Base-by-base conservation (phyloP, 2,113 vertebrate genomes). In the Malaclemys terrapin region DNA sequence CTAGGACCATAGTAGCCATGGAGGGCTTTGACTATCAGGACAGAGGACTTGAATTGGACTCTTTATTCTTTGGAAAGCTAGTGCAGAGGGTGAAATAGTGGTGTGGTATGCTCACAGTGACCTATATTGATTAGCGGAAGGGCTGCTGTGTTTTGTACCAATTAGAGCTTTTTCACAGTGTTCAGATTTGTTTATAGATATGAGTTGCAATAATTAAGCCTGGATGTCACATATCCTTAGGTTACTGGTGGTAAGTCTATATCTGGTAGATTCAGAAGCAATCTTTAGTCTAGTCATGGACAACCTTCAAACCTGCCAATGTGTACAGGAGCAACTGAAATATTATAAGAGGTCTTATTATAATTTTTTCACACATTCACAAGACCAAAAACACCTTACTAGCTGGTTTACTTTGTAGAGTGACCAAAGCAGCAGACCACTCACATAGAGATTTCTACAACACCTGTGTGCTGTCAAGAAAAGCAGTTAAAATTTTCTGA, bases 401-500 rank as follows among this genome's bases (percentile, higher is more conserved):
- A 84, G 13, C 50, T 53, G 27, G 54, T 95, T 14, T 82, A 85
- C 47, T 86, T 6, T 59, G 22, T 35, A 82, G 59, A 1, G 25
- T 89, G 27, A 81, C 47, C 11, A 31, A 59, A 52, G 12, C 42
- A 87, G 8, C 7, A 3, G 45, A 75, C 47, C 91, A 47, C 5
- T 82, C n/a, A 47, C 54, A 27, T 59, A 89, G 42, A 35, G 69
- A 19, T 92, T 94, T 91, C 69, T 91, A 89, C 69, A 85, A 8
- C n/a, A 52, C 31, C 56, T 72, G 3, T 31, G 27, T n/a, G 2
- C 83, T 62, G 42, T 49, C 80, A 45, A 27, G 10, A 76, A 78
- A 16, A 59, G 52, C 35, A 93, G n/a, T 13, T 89, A 45, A 95
- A 79, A 17, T 72, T 29, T 93, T 89, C 57, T 96, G 72, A 89